Evolutionary conservation across 1,140 invertebrate genomes (phyloP).

Genomic region (Eupristina koningsbergeri): DNA sequence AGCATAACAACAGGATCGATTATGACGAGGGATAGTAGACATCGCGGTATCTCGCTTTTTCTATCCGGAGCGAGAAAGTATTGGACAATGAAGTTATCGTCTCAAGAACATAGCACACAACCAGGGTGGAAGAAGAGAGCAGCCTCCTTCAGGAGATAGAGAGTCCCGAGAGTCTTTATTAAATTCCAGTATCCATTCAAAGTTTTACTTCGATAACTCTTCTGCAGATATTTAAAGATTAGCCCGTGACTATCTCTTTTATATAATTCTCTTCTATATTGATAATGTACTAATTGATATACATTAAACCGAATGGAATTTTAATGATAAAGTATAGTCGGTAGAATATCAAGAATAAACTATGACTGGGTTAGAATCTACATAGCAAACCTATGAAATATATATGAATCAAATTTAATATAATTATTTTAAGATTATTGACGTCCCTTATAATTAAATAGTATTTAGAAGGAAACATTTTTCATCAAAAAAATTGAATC

Average conservation of each 20-base stretch:
- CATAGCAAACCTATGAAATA: no score
- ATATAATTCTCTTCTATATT: slow-evolving; percentile 1
- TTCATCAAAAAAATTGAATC: not conserved
- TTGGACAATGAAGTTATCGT: slow-evolving; percentile 52
- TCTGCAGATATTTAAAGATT: slow-evolving; percentile 46
- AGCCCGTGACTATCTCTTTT: slow-evolving; percentile 32
- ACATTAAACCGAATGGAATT: no score
- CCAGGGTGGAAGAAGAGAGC: slow-evolving; percentile 45
- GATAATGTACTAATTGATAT: not conserved
- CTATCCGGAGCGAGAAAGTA: slow-evolving; percentile 35
- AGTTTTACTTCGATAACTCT: slow-evolving; percentile 37
- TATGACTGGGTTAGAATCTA: no score
- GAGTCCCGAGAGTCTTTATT: slow-evolving; percentile 52
- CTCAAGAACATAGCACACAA: slow-evolving; percentile 38
- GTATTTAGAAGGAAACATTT: not conserved
- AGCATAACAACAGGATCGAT: slow-evolving; percentile 36
- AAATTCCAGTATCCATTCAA: slow-evolving; percentile 54
- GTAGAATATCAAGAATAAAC: no score
- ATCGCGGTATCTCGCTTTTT: not conserved
- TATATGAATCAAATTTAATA: no score
- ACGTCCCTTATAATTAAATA: no score
- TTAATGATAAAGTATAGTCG: no score
- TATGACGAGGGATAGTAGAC: slow-evolving; percentile 1
- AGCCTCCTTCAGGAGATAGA: slow-evolving; percentile 32
- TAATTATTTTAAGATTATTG: no score